Evolutionary conservation across 2,113 vertebrate genomes (phyloP).

Genomic region (Drymodes brunneopygia): DNA sequence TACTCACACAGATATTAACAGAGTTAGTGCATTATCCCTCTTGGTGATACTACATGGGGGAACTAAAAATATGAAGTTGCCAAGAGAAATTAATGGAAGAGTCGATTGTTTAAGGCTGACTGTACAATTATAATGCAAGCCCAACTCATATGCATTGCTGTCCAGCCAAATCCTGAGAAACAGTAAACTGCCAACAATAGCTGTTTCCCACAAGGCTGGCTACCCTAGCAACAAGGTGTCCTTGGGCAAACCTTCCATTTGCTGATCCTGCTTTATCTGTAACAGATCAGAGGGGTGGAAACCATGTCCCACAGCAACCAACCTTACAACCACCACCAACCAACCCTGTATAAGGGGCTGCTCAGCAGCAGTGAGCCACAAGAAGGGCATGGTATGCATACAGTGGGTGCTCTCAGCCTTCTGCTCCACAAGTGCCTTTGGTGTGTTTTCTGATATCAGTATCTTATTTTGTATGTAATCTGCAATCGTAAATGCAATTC

Average conservation of each 20-base stretch:
- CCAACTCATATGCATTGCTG: not conserved
- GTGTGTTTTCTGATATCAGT: not conserved
- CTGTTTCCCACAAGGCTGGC: not conserved
- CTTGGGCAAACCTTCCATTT: not conserved
- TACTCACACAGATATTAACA: not conserved
- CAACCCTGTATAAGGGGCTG: not conserved
- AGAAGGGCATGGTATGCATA: not conserved
- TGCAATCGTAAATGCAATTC: not conserved
- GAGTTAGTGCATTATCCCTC: not conserved
- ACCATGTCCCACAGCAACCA: not conserved
- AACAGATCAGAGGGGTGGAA: not conserved
- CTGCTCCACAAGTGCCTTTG: not conserved
- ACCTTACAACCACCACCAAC: not conserved
- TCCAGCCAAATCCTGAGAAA: not conserved
- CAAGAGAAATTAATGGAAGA: not conserved
- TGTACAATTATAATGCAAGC: not conserved
- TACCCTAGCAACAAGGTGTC: not conserved
- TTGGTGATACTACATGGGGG: not conserved
- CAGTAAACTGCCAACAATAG: rapidly evolving
- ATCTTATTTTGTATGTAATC: not conserved
- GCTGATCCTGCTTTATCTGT: not conserved
- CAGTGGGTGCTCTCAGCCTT: not conserved
- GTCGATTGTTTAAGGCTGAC: not conserved
- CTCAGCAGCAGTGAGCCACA: not conserved
- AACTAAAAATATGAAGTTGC: not conserved